Conservation (phyloP, 2,888 invertebrate species). For the Volucella bombylans region DNA sequence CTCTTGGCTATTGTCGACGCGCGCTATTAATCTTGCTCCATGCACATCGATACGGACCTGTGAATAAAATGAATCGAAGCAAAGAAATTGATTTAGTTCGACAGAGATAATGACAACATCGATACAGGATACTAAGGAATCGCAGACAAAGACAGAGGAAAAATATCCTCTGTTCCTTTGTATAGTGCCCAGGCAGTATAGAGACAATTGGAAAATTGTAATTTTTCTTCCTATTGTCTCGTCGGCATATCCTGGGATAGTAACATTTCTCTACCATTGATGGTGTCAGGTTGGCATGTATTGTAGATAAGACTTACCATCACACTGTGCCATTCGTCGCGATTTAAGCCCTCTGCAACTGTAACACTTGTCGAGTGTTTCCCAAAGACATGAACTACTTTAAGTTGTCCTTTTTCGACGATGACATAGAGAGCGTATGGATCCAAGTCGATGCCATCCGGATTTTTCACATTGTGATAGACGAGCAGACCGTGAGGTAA, state of each 20-base stretch:
- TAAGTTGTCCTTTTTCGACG: constrained; percentile 94
- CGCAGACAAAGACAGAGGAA: constrained; percentile 1
- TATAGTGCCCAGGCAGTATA: constrained; percentile 1
- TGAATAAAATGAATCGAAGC: constrained; percentile 68
- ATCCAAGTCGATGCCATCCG: constrained; percentile 89
- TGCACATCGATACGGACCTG: constrained; percentile 92
- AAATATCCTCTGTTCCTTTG: constrained; percentile 11
- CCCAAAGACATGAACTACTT: constrained; percentile 95
- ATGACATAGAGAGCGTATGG: constrained; percentile 95
- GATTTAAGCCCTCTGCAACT: constrained; percentile 93
- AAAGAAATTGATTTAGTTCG: constrained; percentile 70
- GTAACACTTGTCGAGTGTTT: constrained; percentile 92
- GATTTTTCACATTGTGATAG: constrained; percentile 95
- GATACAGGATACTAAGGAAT: not conserved
- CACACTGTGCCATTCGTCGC: constrained; percentile 95
- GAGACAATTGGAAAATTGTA: constrained; percentile 63
- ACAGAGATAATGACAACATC: constrained; percentile 39
- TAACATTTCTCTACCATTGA: not conserved
- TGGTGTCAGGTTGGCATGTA: not conserved
- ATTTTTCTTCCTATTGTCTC: constrained; percentile 62
- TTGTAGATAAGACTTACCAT: constrained; percentile 84
- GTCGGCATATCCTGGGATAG: not conserved
- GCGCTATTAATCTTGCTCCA: constrained; percentile 91
- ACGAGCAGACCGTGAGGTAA: constrained; percentile 93
- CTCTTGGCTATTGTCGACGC: constrained; percentile 91